These are phyloP conservation scores for Stenoptilia bipunctidactyla DNA, from an alignment of 2,888 invertebrate species.

Conservation along the genomic window DNA sequence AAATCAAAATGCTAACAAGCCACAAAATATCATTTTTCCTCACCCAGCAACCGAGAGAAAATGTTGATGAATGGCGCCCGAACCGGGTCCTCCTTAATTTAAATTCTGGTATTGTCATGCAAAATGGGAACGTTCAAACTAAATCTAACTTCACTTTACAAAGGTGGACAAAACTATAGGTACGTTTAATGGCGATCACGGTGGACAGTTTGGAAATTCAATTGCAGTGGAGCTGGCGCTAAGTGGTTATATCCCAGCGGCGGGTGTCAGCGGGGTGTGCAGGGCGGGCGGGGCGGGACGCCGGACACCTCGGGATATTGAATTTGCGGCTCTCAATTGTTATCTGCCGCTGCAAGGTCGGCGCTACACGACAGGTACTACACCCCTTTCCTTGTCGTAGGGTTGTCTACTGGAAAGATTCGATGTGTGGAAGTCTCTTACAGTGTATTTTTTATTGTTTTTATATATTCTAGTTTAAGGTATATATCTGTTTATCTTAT, in stretches of 20 bases:
- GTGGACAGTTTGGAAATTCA: constrained; percentile 45
- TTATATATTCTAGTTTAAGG: too few relatives aligned
- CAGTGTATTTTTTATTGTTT: too few relatives aligned
- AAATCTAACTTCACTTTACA: not conserved
- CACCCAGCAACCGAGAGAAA: not conserved
- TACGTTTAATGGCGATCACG: constrained; percentile 13
- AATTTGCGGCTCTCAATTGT: constrained; percentile 66
- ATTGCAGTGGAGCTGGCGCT: constrained; percentile 59
- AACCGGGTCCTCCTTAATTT: not conserved
- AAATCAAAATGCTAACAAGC: not conserved
- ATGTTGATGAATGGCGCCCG: not conserved
- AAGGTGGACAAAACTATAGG: constrained; percentile 9
- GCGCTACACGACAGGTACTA: constrained; percentile 43
- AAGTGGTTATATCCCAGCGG: constrained; percentile 65
- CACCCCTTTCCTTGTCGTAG: constrained; percentile 50
- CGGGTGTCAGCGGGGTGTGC: constrained; percentile 42
- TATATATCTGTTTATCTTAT: too few relatives aligned
- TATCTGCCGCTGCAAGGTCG: constrained; percentile 65
- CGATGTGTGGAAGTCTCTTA: too few relatives aligned
- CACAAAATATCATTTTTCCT: not conserved
- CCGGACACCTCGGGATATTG: constrained; percentile 68
- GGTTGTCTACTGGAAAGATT: constrained; percentile 38
- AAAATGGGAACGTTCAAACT: not conserved
- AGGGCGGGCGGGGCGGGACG: constrained; percentile 30
- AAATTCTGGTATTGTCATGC: not conserved